phyloP scores from a whole-genome alignment of 2,113 vertebrate species.

The Ammodytes marinus region DNA sequence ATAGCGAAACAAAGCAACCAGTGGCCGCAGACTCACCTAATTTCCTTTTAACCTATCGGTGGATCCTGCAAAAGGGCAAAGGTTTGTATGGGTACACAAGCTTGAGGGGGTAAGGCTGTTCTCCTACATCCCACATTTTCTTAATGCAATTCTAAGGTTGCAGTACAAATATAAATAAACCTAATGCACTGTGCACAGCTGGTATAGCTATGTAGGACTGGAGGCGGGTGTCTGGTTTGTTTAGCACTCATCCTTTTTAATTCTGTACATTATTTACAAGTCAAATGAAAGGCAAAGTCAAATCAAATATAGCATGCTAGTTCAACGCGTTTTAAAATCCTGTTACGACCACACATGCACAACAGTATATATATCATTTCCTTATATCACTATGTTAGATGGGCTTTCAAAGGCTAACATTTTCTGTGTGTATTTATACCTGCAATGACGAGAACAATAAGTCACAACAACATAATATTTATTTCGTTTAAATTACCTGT shows the following conservation, averaged over 20 bases:
- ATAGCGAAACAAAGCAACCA: conserved; percentile 23
- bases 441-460: neutral
- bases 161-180: neutral
- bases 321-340: no score
- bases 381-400: neutral
- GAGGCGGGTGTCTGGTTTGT: no score
- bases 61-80: neutral
- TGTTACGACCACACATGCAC: no score
- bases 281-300: no score
- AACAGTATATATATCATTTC: neutral
- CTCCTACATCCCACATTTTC: neutral
- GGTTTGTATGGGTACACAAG: conserved; percentile 23
- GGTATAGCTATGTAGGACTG: no score
- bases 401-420: neutral
- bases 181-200: neutral
- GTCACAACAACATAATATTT: neutral
- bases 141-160: neutral
- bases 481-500: neutral
- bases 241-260: no score
- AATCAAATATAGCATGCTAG: no score
- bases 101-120: conserved; percentile 6
- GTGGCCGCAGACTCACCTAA: conserved; percentile 31
- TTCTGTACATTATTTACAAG: no score
- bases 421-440: neutral
- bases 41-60: conserved; percentile 36